Evolutionary conservation across 1,140 invertebrate genomes (phyloP).

Genomic region (Drosophila lacteicornis): DNA sequence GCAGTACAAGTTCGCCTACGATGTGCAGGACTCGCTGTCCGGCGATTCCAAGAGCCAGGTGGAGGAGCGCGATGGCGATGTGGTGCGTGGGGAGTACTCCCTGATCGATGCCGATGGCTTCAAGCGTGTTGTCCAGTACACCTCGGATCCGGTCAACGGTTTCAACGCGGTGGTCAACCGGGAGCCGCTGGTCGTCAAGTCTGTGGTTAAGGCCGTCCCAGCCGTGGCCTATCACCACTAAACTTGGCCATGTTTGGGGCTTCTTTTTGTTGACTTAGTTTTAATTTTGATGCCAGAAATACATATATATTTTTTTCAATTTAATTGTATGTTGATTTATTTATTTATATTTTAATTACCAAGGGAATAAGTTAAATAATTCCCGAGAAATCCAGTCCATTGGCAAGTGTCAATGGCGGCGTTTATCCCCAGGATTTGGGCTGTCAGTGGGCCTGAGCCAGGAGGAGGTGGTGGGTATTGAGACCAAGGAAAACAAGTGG

Average conservation of each 20-base stretch:
- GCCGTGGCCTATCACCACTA: slow-evolving; percentile 45
- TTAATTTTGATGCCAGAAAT: slow-evolving; percentile 5
- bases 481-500: slow-evolving; percentile 14
- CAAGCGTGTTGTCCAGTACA: slow-evolving; percentile 79
- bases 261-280: slow-evolving; percentile 32
- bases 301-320: neutral
- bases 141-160: slow-evolving; percentile 75
- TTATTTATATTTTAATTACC: neutral
- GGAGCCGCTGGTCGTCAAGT: slow-evolving; percentile 77
- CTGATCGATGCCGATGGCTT: slow-evolving; percentile 75
- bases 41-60: slow-evolving; percentile 87
- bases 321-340: neutral
- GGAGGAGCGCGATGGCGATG: slow-evolving; percentile 86
- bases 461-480: too few relatives aligned
- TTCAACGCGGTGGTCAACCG: slow-evolving; percentile 83
- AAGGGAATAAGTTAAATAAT: neutral
- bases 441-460: neutral
- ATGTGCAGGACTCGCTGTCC: slow-evolving; percentile 85
- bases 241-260: neutral
- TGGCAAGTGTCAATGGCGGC: slow-evolving; percentile 1
- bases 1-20: slow-evolving; percentile 85
- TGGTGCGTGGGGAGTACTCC: slow-evolving; percentile 82
- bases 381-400: neutral
- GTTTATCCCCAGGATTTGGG: neutral
- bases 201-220: slow-evolving; percentile 36